These are phyloP conservation scores for Netelia melanura DNA, from an alignment of 2,888 invertebrate genomes.

Conservation along the genomic window DNA sequence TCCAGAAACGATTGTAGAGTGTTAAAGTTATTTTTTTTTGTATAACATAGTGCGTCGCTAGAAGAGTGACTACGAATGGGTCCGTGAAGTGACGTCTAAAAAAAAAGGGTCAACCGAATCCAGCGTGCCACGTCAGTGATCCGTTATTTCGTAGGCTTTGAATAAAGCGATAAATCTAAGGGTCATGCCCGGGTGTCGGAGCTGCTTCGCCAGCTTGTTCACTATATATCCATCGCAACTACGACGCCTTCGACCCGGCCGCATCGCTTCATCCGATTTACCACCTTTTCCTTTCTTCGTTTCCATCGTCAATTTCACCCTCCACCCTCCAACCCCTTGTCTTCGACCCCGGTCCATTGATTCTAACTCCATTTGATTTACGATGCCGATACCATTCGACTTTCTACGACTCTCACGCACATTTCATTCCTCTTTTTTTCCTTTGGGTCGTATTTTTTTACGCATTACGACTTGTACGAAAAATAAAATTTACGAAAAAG, in stretches of 20 bases:
- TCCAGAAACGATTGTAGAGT: no score
- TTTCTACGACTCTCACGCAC: constrained; percentile 15
- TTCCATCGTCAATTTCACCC: constrained; percentile 39
- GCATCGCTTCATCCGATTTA: constrained; percentile 60
- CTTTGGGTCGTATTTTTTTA: no score
- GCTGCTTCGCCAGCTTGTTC: constrained; percentile 37
- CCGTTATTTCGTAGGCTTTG: constrained; percentile 72
- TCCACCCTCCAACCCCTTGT: constrained; percentile 17
- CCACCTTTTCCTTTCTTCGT: constrained; percentile 56
- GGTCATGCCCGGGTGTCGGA: constrained; percentile 36
- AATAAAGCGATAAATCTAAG: constrained; percentile 79
- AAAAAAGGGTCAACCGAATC: constrained; percentile 56
- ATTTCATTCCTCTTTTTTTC: no score
- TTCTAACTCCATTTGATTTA: constrained; percentile 4
- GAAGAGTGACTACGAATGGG: neutral
- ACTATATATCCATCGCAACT: constrained; percentile 6
- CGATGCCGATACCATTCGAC: constrained; percentile 38
- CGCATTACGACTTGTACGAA: no score
- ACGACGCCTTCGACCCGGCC: constrained; percentile 45
- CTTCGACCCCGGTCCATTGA: constrained; percentile 33
- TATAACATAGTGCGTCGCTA: constrained; percentile 26
- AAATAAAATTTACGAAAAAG: no score
- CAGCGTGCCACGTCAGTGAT: constrained; percentile 52
- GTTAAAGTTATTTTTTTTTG: no score
- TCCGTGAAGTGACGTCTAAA: neutral